phyloP scores from a whole-genome alignment of 2,113 vertebrate genomes.

The Eudyptes chrysolophus region DNA sequence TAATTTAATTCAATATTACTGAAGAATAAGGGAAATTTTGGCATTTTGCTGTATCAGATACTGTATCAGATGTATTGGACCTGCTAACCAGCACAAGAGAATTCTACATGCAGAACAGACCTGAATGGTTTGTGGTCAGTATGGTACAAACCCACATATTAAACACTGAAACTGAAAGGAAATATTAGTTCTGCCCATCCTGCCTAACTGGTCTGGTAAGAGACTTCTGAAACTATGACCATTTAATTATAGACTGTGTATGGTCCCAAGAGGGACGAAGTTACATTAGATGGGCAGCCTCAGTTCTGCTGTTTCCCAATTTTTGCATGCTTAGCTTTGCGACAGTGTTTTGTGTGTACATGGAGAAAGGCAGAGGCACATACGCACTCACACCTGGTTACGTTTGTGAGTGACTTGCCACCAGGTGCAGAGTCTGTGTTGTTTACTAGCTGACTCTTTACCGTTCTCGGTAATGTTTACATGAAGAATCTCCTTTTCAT shows the following conservation, averaged over 20 bases:
- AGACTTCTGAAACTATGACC: neutral
- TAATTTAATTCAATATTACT: neutral
- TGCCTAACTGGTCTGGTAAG: neutral
- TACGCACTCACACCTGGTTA: rapidly evolving
- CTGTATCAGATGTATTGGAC: neutral
- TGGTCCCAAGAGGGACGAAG: neutral
- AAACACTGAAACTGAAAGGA: neutral
- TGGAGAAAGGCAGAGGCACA: neutral
- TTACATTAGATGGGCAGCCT: neutral
- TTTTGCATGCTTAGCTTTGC: neutral
- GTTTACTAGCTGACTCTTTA: neutral
- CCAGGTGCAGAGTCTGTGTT: neutral
- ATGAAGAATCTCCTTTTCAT: neutral
- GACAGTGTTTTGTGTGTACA: neutral
- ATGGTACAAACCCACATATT: neutral
- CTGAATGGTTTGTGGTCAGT: neutral
- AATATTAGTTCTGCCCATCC: neutral
- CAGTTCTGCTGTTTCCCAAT: neutral
- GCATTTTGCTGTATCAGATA: neutral
- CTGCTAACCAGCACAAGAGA: neutral
- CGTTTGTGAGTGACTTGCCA: neutral
- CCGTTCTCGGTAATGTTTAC: neutral
- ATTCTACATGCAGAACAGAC: neutral
- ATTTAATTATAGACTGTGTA: neutral
- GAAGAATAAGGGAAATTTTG: neutral